These are phyloP conservation scores for Mallateleia sp. DNA, from an alignment of 2,888 invertebrate species.

Conservation along the genomic window DNA sequence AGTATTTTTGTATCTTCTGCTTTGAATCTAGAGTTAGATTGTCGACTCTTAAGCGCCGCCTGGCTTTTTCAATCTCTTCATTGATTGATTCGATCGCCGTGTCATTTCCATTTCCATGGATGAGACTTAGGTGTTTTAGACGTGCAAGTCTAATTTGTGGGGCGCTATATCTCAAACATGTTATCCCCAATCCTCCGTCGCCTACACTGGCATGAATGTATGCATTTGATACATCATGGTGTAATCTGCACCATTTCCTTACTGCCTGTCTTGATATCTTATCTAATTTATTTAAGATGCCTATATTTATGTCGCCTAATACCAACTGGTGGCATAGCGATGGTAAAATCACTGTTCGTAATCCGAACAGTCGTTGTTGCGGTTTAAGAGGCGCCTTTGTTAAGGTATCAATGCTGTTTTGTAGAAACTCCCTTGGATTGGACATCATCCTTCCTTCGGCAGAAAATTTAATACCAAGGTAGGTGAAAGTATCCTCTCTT, in stretches of 20 bases:
- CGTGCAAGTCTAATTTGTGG: slow-evolving; percentile 7
- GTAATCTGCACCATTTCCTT: slow-evolving; percentile 84
- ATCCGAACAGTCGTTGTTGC: slow-evolving; percentile 64
- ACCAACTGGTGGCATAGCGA: not conserved
- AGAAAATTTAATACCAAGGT: too few species aligned
- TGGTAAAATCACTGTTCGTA: slow-evolving; percentile 26
- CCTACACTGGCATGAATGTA: slow-evolving; percentile 81
- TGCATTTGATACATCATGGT: slow-evolving; percentile 82
- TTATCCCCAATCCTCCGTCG: slow-evolving; percentile 82
- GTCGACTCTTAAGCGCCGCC: too few species aligned
- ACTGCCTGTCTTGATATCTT: slow-evolving; percentile 80
- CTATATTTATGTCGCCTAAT: not conserved
- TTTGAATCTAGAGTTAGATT: not conserved
- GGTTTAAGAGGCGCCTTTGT: slow-evolving; percentile 62
- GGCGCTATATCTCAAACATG: slow-evolving; percentile 61
- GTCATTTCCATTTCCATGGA: not conserved
- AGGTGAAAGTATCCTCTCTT: too few species aligned
- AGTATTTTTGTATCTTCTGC: not conserved
- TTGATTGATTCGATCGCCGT: too few species aligned
- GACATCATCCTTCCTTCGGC: too few species aligned
- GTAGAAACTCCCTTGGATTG: too few species aligned
- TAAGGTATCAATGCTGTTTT: too few species aligned
- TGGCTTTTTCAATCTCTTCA: not conserved
- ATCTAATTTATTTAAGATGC: slow-evolving; percentile 7
- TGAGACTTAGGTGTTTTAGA: not conserved